A percentile compares a stretch with the other conserved stretches of the same genome.
These are phyloP conservation scores for Leptinotarsa rubiginosa DNA, from an alignment of 2,888 invertebrate genomes.

Conservation along the genomic window DNA sequence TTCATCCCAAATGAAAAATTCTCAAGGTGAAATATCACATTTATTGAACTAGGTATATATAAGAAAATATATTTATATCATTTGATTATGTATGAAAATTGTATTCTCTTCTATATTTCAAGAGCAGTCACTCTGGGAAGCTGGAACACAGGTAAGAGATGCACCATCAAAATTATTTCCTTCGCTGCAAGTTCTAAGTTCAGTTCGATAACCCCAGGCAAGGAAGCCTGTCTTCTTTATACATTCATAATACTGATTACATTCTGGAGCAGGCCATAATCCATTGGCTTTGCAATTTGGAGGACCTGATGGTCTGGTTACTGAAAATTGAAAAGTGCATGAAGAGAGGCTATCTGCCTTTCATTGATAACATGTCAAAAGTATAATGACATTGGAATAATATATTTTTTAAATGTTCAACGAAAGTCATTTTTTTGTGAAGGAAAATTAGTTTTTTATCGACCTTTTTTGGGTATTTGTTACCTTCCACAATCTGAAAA, in stretches of 20 bases:
- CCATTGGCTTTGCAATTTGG: constrained; percentile 25
- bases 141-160: constrained; percentile 18
- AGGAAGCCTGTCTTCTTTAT: constrained; percentile 18
- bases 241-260: constrained; percentile 37
- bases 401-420: too few relatives aligned
- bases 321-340: constrained; percentile 14
- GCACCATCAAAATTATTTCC: constrained; percentile 33
- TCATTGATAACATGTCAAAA: too few relatives aligned
- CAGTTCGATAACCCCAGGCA: background rate
- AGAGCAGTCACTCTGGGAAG: constrained; percentile 31
- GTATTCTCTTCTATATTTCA: background rate
- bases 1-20: too few relatives aligned
- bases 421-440: too few relatives aligned
- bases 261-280: constrained; percentile 27
- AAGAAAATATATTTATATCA: background rate
- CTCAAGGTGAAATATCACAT: too few relatives aligned
- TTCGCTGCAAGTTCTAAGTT: constrained; percentile 22
- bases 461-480: too few relatives aligned
- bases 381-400: too few relatives aligned
- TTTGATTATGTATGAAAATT: background rate
- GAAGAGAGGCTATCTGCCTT: too few relatives aligned
- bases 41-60: background rate
- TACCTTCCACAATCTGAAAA: too few relatives aligned
- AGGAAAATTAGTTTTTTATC: too few relatives aligned
- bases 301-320: constrained; percentile 23